Percentiles rank a stretch among this genome's conserved stretches.
Evolutionary conservation across 2,888 invertebrate genomes (phyloP).

Genomic region (Drosophila gaucha): DNA sequence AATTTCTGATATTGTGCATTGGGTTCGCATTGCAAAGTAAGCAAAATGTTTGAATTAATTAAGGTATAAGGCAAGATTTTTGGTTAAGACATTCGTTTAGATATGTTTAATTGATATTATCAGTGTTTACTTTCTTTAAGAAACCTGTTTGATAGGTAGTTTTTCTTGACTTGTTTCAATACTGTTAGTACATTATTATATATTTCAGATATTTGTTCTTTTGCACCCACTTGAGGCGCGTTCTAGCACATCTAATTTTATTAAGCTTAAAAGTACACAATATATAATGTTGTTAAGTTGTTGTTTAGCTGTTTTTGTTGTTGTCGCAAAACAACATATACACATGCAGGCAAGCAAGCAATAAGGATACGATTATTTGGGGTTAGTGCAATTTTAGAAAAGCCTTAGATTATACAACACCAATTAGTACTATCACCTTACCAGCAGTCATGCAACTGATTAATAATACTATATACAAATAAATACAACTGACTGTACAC

Average conservation of each 20-base stretch:
- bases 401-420: conserved; percentile 23
- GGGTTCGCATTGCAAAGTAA: conserved; percentile 22
- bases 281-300: conserved; percentile 35
- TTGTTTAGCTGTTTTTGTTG: conserved; percentile 24
- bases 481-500: conserved; percentile 34
- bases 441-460: conserved; percentile 46
- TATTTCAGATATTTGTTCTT: conserved; percentile 31
- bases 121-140: conserved; percentile 50
- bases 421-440: conserved; percentile 39
- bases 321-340: conserved; percentile 70
- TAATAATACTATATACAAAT: conserved; percentile 14
- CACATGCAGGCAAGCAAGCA: conserved; percentile 68
- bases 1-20: conserved; percentile 87
- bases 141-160: conserved; percentile 72
- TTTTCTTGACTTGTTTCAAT: conserved; percentile 62
- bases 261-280: conserved; percentile 45
- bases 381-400: conserved; percentile 59
- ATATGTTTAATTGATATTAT: conserved; percentile 49
- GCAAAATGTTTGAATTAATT: conserved; percentile 51
- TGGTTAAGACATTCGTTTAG: conserved; percentile 20
- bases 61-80: conserved; percentile 10
- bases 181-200: conserved; percentile 64
- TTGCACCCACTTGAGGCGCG: conserved; percentile 18
- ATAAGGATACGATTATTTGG: conserved; percentile 43
- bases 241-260: conserved; percentile 46